These are phyloP conservation scores for Chymomyza fuscimana DNA, from an alignment of 2,888 invertebrate species.

Conservation along the genomic window DNA sequence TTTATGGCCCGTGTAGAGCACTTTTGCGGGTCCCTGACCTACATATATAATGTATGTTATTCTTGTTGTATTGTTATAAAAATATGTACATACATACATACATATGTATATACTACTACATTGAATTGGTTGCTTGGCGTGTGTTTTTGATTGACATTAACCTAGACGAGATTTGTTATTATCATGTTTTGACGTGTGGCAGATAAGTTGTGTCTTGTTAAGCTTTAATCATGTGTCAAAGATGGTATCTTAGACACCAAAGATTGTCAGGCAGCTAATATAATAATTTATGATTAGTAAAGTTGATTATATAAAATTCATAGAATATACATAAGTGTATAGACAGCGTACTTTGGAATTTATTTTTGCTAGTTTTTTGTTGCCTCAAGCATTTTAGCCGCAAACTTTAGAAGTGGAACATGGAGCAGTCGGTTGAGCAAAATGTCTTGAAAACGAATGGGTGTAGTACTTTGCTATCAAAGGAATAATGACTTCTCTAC, in stretches of 20 bases:
- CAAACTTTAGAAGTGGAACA: too few species aligned
- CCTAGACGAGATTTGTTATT: background rate
- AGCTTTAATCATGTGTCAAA: background rate
- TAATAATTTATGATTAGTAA: background rate
- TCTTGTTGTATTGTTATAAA: background rate
- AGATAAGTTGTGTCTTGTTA: background rate
- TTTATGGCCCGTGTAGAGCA: background rate
- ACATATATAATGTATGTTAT: background rate
- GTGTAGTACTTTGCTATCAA: too few species aligned
- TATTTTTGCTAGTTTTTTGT: too few species aligned
- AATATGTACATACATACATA: background rate
- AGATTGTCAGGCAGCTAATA: background rate
- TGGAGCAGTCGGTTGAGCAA: too few species aligned
- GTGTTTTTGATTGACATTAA: background rate
- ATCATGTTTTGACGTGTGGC: background rate
- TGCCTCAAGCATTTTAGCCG: too few species aligned
- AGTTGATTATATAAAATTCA: background rate
- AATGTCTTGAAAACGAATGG: too few species aligned
- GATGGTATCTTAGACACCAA: background rate
- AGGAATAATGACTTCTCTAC: too few species aligned
- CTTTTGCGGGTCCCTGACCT: background rate
- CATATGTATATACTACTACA: background rate
- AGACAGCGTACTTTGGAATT: background rate
- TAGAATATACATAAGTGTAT: background rate
- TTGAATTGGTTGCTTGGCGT: background rate